Base-by-base conservation (phyloP, 2,888 invertebrate genomes). In the Drosophila percnosoma region DNA sequence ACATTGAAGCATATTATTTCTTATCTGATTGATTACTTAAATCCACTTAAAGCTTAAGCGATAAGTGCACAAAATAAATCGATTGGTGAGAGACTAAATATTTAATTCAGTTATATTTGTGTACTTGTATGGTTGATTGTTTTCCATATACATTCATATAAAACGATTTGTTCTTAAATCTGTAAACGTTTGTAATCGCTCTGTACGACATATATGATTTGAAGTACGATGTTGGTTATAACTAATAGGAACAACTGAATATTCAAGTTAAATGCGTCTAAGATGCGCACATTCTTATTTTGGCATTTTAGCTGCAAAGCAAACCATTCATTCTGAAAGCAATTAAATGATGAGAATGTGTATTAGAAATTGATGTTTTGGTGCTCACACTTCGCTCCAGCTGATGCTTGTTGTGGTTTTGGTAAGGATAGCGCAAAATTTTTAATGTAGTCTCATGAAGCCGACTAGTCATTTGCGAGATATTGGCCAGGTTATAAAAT, bases 311-410 rank as follows among this genome's bases (percentile, higher is more conserved):
- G 21, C 24, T 76, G 82, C 1, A 80, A 36, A 0, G 53, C 52
- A 4, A 80, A 34, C 70, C 68, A 71, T 6, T 80, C 74, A n/a
- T 24, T 51, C 79, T 80, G 45, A 15, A 59, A 68, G 2, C 7
- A 33, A 33, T 0, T 18, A 18, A 4, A 11, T 11, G 4, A 51
- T 51, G 29, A 15, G 2, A 15, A 34, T n/a, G 15, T 27, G 11
- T 8, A n/a, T 45, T 11, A 18, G 31, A 45, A 2, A 45, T 29
- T 10, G 15, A 4, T 27, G 4, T 18, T 8, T 8, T 4, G 2
- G 3, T 11, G 68, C 80, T 60, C 13, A 80, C 80, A 10, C n/a
- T 65, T 31, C 73, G 63, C 1, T 70, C 68, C 18, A 71, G 27
- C 8, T 10, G 13, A n/a, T 18, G 15, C 0, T 13, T 27, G 10